Evolutionary conservation across 2,888 invertebrate genomes (phyloP).

Genomic region (Argynnis bischoffii): DNA sequence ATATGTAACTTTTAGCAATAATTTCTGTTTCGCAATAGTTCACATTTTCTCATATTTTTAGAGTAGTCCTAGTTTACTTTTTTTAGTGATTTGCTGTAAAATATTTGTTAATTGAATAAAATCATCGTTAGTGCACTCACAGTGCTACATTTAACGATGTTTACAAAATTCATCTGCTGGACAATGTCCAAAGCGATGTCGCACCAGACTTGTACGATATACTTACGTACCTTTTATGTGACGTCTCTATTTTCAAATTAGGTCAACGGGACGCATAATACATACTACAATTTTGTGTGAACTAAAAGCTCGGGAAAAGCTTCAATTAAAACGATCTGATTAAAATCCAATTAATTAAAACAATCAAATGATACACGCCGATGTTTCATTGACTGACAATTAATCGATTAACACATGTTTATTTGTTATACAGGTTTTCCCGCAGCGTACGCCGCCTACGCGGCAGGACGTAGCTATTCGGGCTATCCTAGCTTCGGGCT

Average conservation of each 20-base stretch:
- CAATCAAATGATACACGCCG: slow-evolving; percentile 59
- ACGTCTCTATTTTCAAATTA: slow-evolving; percentile 71
- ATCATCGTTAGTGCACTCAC: slow-evolving; percentile 61
- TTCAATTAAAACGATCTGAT: slow-evolving; percentile 44
- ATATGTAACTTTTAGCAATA: slow-evolving; percentile 37
- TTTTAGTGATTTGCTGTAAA: slow-evolving; percentile 48
- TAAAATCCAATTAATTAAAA: slow-evolving; percentile 46
- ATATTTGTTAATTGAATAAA: slow-evolving; percentile 48
- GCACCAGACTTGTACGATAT: slow-evolving; percentile 60
- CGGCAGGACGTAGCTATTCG: slow-evolving; percentile 97
- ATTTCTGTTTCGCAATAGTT: slow-evolving; percentile 35
- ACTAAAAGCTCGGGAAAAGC: slow-evolving; percentile 51
- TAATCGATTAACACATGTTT: slow-evolving; percentile 53
- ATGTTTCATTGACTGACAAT: slow-evolving; percentile 27
- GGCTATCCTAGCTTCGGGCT: slow-evolving; percentile 99
- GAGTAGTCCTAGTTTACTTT: slow-evolving; percentile 57
- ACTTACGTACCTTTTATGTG: slow-evolving; percentile 68
- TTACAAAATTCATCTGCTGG: slow-evolving; percentile 72
- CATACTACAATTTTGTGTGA: slow-evolving; percentile 56
- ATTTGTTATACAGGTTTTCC: slow-evolving; percentile 91
- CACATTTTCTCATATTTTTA: slow-evolving; percentile 43
- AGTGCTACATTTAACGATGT: slow-evolving; percentile 70
- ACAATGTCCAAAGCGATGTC: slow-evolving; percentile 75
- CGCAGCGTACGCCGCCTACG: slow-evolving; percentile 97
- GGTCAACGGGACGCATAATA: slow-evolving; percentile 64